Percentiles rank a stretch among this genome's conserved stretches.
phyloP scores from a whole-genome alignment of 2,888 invertebrate species.

The Nomada lathburiana region DNA sequence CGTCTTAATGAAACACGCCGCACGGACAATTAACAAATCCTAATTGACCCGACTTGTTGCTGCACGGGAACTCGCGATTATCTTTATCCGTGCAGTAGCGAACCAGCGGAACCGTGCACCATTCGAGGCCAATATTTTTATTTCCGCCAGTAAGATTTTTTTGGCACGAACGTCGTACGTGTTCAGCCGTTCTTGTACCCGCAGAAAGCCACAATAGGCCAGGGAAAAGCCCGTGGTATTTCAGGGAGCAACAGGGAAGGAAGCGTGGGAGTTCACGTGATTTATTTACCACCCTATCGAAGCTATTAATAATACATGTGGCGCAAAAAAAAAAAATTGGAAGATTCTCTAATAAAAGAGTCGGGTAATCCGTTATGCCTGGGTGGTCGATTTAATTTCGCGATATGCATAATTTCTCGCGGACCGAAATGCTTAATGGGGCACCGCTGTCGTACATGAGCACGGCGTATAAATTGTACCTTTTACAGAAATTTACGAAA shows the following conservation, averaged over 20 bases:
- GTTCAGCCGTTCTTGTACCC: neutral
- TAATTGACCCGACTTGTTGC: too few species aligned
- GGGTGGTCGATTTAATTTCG: too few species aligned
- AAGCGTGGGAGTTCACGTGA: conserved; percentile 15
- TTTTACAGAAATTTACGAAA: neutral
- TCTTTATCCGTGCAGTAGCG: too few species aligned
- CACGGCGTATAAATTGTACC: neutral
- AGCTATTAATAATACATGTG: neutral
- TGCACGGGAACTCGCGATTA: too few species aligned
- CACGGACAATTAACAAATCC: too few species aligned
- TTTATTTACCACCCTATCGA: conserved; percentile 9
- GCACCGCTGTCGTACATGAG: neutral
- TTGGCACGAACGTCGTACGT: conserved; percentile 2
- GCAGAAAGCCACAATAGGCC: conserved; percentile 1
- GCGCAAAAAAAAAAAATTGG: neutral
- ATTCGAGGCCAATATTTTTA: conserved; percentile 11
- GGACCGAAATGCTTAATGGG: neutral
- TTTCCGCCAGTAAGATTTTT: neutral
- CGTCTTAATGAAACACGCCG: too few species aligned
- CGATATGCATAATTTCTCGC: too few species aligned
- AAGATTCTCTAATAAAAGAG: neutral
- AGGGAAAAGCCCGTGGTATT: conserved; percentile 17
- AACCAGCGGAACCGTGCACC: too few species aligned
- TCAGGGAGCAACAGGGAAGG: neutral
- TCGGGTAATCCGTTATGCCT: neutral